Base-by-base conservation (phyloP, 2,888 invertebrate genomes). In the Thelaira solivaga region DNA sequence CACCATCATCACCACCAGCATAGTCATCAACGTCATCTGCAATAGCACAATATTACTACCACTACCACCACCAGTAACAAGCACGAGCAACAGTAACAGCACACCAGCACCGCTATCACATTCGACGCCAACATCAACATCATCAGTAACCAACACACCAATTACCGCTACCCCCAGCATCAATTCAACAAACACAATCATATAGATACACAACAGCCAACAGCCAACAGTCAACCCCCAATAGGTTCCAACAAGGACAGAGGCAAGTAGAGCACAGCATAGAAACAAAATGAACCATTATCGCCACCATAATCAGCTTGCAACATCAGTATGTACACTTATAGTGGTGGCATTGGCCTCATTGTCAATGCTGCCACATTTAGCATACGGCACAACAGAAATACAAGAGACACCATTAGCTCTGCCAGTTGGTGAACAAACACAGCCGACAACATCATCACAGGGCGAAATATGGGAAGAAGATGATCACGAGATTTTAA, bases 401-500 rank as follows among this genome's bases (percentile, higher is more conserved):
- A 86, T 86, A 65, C 87, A 89, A 80, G 89, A 89, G 82, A 88
- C 88, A 73, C 89, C 89, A 74, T 81, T 88, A 69, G 89, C 89
- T 51, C 81, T 89, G 81, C 89, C 89, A 45, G 83, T 89, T 57
- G 85, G 87, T 77, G 88, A 87, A 83, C 85, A 86, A 76, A 89
- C 88, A 82, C 87, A 88, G 75, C 88, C 88, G 72, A 89, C 89
- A 45, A 87, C 88, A 75, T 81, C 86, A 59, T 84, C 84, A 51
- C 88, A 87, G 83, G 93, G 93, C 6, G 95, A 95, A 90, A 92
- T 94, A 75, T 93, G 92, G 92, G 94, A 95, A 86, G 95, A 95
- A 86, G 93, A 93, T 84, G 94, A 94, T 85, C 94, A 93, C 85
- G 95, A 95, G 88, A 92, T 95, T 73, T 92, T 95, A 82, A 93